A percentile compares a stretch with the other conserved stretches of the same genome.
These are phyloP conservation scores for Xanthia togata DNA, from an alignment of 2,888 invertebrate species.

Conservation along the genomic window DNA sequence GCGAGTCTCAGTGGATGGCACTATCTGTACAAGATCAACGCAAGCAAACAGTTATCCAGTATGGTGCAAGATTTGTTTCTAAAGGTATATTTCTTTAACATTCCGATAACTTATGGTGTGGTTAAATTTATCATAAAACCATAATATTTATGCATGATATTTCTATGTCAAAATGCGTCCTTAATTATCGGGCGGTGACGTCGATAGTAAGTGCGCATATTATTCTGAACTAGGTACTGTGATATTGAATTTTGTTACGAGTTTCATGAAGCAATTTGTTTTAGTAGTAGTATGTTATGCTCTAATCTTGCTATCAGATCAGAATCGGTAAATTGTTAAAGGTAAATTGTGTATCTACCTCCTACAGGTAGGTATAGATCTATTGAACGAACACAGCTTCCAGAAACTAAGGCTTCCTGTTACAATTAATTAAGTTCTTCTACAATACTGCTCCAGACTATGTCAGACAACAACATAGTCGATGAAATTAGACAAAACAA, in stretches of 20 bases:
- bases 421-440: no score
- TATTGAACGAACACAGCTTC: neutral
- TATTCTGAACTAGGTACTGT: neutral
- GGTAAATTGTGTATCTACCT: neutral
- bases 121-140: constrained; percentile 42
- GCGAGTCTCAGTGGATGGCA: no score
- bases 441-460: neutral
- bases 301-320: neutral
- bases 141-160: constrained; percentile 12
- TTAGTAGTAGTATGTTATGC: neutral
- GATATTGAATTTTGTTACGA: neutral
- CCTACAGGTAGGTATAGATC: neutral
- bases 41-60: neutral
- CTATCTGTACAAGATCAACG: no score
- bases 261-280: no score
- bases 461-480: neutral
- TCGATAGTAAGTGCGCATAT: constrained; percentile 14
- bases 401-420: no score
- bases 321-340: neutral
- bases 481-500: neutral
- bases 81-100: neutral
- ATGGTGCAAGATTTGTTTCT: neutral
- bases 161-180: constrained; percentile 22
- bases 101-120: constrained; percentile 35
- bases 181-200: constrained; percentile 12